Conservation (phyloP, 2,797 vertebrate genomes). For the Megaceryle alcyon region DNA sequence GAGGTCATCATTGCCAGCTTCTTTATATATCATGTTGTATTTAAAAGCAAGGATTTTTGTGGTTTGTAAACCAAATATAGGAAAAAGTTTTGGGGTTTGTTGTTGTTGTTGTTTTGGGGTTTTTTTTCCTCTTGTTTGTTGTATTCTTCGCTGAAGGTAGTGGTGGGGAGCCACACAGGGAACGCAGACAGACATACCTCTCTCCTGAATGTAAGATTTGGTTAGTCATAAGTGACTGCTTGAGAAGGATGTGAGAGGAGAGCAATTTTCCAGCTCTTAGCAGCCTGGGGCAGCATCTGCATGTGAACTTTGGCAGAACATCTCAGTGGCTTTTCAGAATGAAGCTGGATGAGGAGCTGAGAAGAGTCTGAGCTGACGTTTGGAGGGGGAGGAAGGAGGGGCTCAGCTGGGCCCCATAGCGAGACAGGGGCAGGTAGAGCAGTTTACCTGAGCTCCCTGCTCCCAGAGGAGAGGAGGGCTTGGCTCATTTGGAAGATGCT, state of each 20-base stretch:
- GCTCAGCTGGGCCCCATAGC: accelerated
- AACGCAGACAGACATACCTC: neutral
- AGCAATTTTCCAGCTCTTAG: neutral
- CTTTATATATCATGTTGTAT: neutral
- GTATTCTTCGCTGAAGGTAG: neutral
- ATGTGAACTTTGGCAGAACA: neutral
- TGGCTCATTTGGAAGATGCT: neutral
- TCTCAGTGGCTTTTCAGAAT: neutral
- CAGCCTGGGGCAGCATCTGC: neutral
- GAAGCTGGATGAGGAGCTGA: neutral
- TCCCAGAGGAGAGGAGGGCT: neutral
- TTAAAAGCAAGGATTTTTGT: neutral
- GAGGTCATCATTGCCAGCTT: neutral
- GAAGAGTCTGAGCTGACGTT: neutral
- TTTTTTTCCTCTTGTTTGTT: neutral
- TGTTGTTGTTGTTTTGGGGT: too few species aligned
- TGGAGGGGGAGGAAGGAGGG: neutral
- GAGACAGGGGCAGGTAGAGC: accelerated
- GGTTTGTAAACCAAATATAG: neutral
- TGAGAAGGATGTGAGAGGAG: neutral
- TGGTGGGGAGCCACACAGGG: neutral
- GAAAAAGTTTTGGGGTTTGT: too few species aligned
- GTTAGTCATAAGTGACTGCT: neutral
- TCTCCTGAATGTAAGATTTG: neutral
- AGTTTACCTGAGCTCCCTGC: neutral